Conservation (phyloP, 2,888 invertebrate species). For the Apomyelois bistriatella region DNA sequence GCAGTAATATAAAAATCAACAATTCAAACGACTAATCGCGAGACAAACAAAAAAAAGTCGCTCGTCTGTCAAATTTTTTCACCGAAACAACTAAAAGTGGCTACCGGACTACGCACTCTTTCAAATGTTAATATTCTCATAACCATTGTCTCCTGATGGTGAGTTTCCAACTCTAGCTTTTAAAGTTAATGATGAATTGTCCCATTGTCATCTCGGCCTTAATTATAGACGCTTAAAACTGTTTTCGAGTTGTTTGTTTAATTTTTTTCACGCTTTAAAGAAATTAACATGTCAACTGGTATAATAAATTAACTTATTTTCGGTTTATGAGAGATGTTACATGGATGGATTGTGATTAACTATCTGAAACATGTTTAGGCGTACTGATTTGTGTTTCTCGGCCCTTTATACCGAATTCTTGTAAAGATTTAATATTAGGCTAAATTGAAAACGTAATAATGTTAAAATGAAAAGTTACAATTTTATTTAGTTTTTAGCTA, state of each 20-base stretch:
- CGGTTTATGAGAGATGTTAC: background rate
- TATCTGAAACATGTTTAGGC: background rate
- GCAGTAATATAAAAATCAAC: background rate
- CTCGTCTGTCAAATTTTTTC: slow-evolving; percentile 29
- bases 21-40: background rate
- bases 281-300: background rate
- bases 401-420: no score
- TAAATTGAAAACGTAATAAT: no score
- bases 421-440: no score
- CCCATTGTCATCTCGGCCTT: slow-evolving; percentile 1
- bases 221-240: slow-evolving; percentile 5
- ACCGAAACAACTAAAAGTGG: slow-evolving; percentile 42
- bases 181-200: slow-evolving; percentile 28
- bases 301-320: background rate
- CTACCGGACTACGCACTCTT: slow-evolving; percentile 67
- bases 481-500: no score
- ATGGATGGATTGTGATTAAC: background rate
- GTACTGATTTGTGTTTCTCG: background rate
- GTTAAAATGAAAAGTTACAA: no score
- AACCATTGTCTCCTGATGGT: slow-evolving; percentile 47
- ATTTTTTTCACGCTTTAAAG: slow-evolving; percentile 7
- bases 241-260: slow-evolving; percentile 10
- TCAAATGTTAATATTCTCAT: slow-evolving; percentile 59
- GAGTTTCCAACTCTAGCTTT: slow-evolving; percentile 10
- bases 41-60: slow-evolving; percentile 24